These are phyloP conservation scores for Enteromius viviparus DNA, from an alignment of 2,797 vertebrate genomes.

Conservation along the genomic window DNA sequence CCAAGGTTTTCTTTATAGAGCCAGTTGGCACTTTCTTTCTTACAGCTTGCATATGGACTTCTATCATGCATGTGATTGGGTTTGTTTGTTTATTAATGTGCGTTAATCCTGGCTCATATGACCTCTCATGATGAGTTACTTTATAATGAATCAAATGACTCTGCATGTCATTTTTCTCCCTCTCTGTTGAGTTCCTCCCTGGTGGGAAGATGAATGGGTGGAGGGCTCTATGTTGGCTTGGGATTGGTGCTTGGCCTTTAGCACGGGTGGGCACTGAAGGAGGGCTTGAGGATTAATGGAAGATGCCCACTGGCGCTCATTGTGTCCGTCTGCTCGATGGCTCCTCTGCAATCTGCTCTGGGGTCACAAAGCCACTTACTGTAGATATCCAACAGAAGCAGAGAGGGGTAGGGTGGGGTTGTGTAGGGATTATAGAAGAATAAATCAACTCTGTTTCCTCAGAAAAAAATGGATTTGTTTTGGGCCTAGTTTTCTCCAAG, in stretches of 20 bases:
- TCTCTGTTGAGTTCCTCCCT: constrained; percentile 60
- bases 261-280: constrained; percentile 67
- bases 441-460: background rate
- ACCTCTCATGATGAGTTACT: constrained; percentile 3
- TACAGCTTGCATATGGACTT: constrained; percentile 1
- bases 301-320: constrained; percentile 70
- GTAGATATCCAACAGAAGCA: constrained; percentile 34
- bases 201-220: constrained; percentile 73
- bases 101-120: background rate
- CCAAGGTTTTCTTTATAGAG: background rate
- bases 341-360: constrained; percentile 70
- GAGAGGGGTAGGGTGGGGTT: constrained; percentile 42
- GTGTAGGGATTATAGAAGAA: background rate
- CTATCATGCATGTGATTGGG: background rate
- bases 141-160: constrained; percentile 9
- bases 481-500: background rate
- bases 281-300: constrained; percentile 73
- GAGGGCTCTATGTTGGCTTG: constrained; percentile 63
- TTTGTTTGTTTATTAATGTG: background rate
- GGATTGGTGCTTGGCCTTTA: constrained; percentile 65
- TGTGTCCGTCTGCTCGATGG: constrained; percentile 67
- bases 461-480: background rate
- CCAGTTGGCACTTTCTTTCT: background rate
- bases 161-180: background rate
- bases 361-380: constrained; percentile 64